Percentiles rank a stretch among this genome's conserved stretches.
These are phyloP conservation scores for Agriopis leucophaearia DNA, from an alignment of 2,888 invertebrate genomes.

Conservation along the genomic window DNA sequence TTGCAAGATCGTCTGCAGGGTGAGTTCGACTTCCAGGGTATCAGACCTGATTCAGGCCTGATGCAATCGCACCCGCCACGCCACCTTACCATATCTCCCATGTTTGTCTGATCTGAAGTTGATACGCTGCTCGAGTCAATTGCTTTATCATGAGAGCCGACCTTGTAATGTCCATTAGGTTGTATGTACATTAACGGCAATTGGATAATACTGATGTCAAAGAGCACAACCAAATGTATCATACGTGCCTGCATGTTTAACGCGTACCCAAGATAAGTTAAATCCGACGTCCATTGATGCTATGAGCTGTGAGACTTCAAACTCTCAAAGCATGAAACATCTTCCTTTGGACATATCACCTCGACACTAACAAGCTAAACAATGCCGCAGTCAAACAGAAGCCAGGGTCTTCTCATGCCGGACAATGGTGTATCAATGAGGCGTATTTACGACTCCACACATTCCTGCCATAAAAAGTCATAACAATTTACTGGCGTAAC, in stretches of 20 bases:
- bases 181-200: slow-evolving; percentile 42
- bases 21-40: too few species aligned
- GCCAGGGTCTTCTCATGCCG: slow-evolving; percentile 62
- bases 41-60: too few species aligned
- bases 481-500: slow-evolving; percentile 81
- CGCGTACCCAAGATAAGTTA: neutral
- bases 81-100: neutral
- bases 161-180: slow-evolving; percentile 33
- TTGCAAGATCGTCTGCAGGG: too few species aligned
- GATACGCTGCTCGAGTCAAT: slow-evolving; percentile 16
- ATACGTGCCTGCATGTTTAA: neutral
- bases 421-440: slow-evolving; percentile 73
- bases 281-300: neutral
- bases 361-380: slow-evolving; percentile 62
- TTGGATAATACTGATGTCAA: slow-evolving; percentile 36
- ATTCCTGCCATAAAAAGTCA: slow-evolving; percentile 78
- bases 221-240: slow-evolving; percentile 8
- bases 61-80: too few species aligned
- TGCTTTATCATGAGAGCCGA: slow-evolving; percentile 25
- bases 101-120: neutral
- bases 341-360: slow-evolving; percentile 58
- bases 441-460: slow-evolving; percentile 76
- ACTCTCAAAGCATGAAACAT: slow-evolving; percentile 26
- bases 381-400: slow-evolving; percentile 62
- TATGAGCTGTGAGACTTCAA: neutral